phyloP scores from a whole-genome alignment of 2,113 vertebrate species.

The Python bivittatus region DNA sequence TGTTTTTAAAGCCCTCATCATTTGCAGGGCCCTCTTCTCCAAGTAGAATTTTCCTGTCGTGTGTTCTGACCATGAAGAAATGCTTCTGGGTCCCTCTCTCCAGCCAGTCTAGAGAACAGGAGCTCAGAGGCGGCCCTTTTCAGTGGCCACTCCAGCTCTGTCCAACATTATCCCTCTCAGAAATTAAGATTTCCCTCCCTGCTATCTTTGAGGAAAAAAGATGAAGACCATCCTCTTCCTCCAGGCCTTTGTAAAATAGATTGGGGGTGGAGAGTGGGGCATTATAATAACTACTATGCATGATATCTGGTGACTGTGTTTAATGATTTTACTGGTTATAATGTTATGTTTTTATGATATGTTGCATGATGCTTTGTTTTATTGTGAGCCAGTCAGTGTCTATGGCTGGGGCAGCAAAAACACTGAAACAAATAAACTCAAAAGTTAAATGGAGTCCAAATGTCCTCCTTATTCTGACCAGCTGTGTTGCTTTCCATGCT shows the following conservation, averaged over 20 bases:
- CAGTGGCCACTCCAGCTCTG: neutral
- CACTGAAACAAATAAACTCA: neutral
- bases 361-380: neutral
- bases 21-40: neutral
- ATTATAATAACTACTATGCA: too few species aligned
- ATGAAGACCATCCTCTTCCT: neutral
- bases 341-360: neutral
- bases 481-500: neutral
- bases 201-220: neutral
- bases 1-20: neutral
- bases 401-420: neutral
- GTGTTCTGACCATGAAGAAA: neutral
- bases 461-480: neutral
- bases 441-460: neutral
- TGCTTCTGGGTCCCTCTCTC: neutral
- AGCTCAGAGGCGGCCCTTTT: neutral
- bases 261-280: too few species aligned
- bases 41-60: neutral
- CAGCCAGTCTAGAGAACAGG: neutral
- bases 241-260: neutral
- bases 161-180: neutral
- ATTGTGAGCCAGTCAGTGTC: neutral
- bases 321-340: neutral
- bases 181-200: neutral
- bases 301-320: neutral